Base-by-base conservation (phyloP, 2,888 invertebrate genomes). In the Hirtodrosophila cameraria region DNA sequence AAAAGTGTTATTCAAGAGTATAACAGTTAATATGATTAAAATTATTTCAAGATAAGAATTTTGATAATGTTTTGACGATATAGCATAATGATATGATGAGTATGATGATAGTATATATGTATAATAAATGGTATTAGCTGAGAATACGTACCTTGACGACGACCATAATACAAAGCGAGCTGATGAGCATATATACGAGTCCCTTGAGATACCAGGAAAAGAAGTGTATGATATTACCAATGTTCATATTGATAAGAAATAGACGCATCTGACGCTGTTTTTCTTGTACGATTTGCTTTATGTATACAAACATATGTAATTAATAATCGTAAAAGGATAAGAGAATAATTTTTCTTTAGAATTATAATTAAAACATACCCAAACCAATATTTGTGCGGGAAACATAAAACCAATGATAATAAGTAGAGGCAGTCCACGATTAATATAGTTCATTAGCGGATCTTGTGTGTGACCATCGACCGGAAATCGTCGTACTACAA, bases 201-300 rank as follows among this genome's bases (percentile, higher is more conserved):
- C 95, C 94, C 87, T 95, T 95, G 46, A 93, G 91, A 88, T 95
- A 96, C 96, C 97, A 97, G 2, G 96, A 95, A 1, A 92, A 82
- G 95, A 96, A 97, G 82, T 97, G 94, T 68, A 96, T 91, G 93
- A 95, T 95, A 39, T 94, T 94, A 25, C 94, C 93, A 38, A 86
- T 66, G 7, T 57, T 67, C 86, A 80, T 83, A 13, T 86, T 86
- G 20, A 86, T 64, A n/a, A 80, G 55, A 33, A 57, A 80, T 0
- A 50, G 33, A 3, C 73, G 80, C 38, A 83, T 23, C 7, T 66
- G 42, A 0, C 36, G n/a, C 4, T 71, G 41, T 7, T 79, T 70
- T n/a, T 75, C 71, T 0, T n/a, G 15, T 0, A 71, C 73, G 15
- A 75, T 54, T 70, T 83, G 67, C 81, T 81, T 18, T 9, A n/a